phyloP scores from a whole-genome alignment of 2,888 invertebrate species.

The Cotesia congregata region DNA sequence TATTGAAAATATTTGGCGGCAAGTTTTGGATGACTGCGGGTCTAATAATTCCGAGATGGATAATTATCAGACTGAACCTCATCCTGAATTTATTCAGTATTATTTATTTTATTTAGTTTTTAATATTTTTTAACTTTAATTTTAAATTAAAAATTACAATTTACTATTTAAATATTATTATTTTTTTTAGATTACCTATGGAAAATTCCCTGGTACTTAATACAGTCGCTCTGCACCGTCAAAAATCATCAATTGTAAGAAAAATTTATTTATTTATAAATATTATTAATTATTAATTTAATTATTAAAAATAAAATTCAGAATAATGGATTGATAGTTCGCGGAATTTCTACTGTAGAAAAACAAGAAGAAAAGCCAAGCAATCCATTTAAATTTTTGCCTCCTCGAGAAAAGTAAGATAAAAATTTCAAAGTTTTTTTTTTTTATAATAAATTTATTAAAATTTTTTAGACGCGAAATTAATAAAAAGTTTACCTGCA shows the following conservation, averaged over 20 bases:
- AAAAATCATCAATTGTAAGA: conserved; percentile 62
- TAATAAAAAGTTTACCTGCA: conserved; percentile 53
- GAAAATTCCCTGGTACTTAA: conserved; percentile 65
- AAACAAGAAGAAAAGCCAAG: conserved; percentile 42
- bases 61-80: conserved; percentile 62
- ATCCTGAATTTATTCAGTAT: conserved; percentile 64
- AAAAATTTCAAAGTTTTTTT: conserved; percentile 34
- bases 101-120: conserved; percentile 17
- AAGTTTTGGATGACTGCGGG: conserved; percentile 65
- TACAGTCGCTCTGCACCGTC: conserved; percentile 64
- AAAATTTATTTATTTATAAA: conserved; percentile 5
- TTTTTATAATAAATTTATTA: neutral
- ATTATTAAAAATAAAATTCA: conserved; percentile 44
- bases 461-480: conserved; percentile 14
- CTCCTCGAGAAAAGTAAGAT: conserved; percentile 48
- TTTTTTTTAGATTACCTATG: conserved; percentile 54
- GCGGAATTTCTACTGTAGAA: conserved; percentile 59
- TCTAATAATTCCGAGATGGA: conserved; percentile 53
- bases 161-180: no score
- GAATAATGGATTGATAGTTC: conserved; percentile 63
- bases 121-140: no score
- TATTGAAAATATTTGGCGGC: conserved; percentile 68
- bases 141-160: no score
- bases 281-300: conserved; percentile 6
- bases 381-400: conserved; percentile 53